Conservation (phyloP, 2,113 vertebrate species). For the Rhinichthys klamathensis region DNA sequence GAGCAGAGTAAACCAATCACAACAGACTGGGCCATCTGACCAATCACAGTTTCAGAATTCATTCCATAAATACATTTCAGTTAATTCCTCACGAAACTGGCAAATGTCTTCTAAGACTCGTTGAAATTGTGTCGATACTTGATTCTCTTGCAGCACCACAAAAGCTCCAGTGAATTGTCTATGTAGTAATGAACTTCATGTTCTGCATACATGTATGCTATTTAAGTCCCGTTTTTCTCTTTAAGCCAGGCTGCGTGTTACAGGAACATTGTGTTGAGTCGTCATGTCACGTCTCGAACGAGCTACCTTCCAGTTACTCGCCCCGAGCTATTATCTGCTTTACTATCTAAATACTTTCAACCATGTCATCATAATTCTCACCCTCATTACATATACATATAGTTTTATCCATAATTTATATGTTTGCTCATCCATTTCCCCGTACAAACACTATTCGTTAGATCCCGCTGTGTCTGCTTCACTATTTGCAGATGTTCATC, state of each 20-base stretch:
- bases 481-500: constrained; percentile 35
- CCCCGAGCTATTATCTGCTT: background rate
- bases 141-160: background rate
- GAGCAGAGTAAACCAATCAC: too few species aligned
- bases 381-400: constrained; percentile 14
- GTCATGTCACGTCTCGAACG: background rate
- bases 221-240: background rate
- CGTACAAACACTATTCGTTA: background rate
- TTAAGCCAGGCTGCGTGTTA: background rate
- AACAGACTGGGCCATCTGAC: too few species aligned
- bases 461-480: background rate
- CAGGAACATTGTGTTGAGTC: background rate
- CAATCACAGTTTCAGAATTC: too few species aligned
- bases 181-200: background rate
- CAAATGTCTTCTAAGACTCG: background rate
- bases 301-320: background rate
- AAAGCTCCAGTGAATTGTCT: background rate
- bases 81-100: background rate
- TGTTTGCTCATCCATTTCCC: background rate
- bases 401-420: constrained; percentile 14
- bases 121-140: background rate
- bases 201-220: background rate
- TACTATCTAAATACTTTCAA: background rate
- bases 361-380: constrained; percentile 1
- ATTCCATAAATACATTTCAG: background rate